Percentiles rank a stretch among this genome's conserved stretches.
phyloP scores from a whole-genome alignment of 2,113 vertebrate genomes.

The Phrynosoma blainvillii region DNA sequence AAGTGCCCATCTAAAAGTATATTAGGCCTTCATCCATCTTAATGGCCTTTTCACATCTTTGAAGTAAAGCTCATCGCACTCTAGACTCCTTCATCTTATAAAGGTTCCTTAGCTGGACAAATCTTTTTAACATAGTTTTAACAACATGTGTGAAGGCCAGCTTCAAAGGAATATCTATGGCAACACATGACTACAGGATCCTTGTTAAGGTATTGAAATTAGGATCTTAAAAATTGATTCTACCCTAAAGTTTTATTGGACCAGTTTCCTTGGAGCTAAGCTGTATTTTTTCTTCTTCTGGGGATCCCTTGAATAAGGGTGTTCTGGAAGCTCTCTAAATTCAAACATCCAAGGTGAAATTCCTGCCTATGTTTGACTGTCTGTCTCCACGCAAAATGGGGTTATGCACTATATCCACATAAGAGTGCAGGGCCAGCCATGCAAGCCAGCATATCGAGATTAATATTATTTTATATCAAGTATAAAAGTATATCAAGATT shows the following conservation, averaged over 20 bases:
- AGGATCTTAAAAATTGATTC: background rate
- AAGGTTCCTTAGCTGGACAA: background rate
- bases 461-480: background rate
- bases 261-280: background rate
- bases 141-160: background rate
- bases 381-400: background rate
- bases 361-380: background rate
- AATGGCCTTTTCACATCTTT: background rate
- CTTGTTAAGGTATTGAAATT: background rate
- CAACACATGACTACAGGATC: background rate
- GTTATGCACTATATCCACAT: background rate
- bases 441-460: background rate
- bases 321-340: background rate
- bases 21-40: background rate
- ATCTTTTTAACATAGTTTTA: background rate
- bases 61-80: background rate
- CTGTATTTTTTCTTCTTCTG: no score
- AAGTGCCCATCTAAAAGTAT: background rate
- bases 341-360: background rate
- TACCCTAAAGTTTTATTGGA: background rate
- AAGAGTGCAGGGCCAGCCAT: background rate
- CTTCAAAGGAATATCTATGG: background rate
- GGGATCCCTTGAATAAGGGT: background rate
- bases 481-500: background rate
- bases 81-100: background rate